Conservation (phyloP, 2,888 invertebrate species). For the Teinopalpus imperialis region DNA sequence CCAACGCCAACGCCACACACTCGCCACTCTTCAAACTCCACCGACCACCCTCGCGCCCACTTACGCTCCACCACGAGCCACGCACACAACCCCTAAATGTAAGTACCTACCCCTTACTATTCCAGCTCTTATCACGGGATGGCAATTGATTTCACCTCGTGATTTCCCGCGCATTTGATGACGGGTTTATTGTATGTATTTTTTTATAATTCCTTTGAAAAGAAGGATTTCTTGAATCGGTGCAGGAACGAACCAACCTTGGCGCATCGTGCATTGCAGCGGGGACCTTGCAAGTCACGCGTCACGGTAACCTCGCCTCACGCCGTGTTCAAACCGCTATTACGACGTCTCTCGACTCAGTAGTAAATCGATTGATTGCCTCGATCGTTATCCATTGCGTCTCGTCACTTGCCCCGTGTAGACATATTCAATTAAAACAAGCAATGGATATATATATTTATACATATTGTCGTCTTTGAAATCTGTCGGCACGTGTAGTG, state of each 20-base stretch:
- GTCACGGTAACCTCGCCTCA: conserved; percentile 80
- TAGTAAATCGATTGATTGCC: conserved; percentile 40
- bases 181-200: conserved; percentile 4
- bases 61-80: conserved; percentile 41
- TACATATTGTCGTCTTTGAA: conserved; percentile 32
- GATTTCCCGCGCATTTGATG: conserved; percentile 18
- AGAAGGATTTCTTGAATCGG: conserved; percentile 47
- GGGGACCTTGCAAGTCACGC: conserved; percentile 82
- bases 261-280: conserved; percentile 82
- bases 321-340: conserved; percentile 70
- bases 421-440: conserved; percentile 21
- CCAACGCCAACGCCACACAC: conserved; percentile 37
- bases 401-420: conserved; percentile 19
- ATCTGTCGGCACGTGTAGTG: conserved; percentile 28
- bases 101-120: conserved; percentile 40
- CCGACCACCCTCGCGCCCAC: conserved; percentile 37
- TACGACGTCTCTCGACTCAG: conserved; percentile 50
- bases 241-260: conserved; percentile 76
- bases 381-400: conserved; percentile 51
- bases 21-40: conserved; percentile 39
- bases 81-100: conserved; percentile 35
- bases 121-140: no score
- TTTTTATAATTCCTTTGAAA: conserved; percentile 27
- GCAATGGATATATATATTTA: conserved; percentile 41
- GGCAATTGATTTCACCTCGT: conserved; percentile 70